These are phyloP conservation scores for Tapirus terrestris DNA, from an alignment of 2,113 vertebrate species.

Conservation along the genomic window DNA sequence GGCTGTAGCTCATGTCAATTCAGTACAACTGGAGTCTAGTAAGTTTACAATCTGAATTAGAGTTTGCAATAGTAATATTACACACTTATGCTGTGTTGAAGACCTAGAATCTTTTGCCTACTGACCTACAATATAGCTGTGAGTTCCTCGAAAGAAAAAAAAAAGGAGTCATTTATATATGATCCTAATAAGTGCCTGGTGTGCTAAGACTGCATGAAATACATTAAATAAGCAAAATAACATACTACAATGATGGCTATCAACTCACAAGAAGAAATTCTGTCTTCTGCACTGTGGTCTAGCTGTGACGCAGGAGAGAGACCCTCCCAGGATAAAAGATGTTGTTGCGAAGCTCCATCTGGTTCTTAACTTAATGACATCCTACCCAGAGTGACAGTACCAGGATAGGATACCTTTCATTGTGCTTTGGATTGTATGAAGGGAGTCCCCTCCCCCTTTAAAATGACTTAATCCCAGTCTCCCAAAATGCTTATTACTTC, in stretches of 20 bases:
- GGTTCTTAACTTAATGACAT: background rate
- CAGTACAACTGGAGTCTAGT: background rate
- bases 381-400: background rate
- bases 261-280: background rate
- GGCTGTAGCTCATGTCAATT: background rate
- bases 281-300: background rate
- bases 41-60: constrained; percentile 20
- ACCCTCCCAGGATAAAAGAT: background rate
- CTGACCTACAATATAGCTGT: background rate
- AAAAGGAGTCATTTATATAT: background rate
- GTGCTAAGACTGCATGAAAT: background rate
- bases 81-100: background rate
- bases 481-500: background rate
- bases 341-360: background rate
- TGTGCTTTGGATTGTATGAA: background rate
- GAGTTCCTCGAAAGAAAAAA: background rate
- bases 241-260: background rate
- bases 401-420: background rate
- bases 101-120: background rate
- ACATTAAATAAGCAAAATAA: constrained; percentile 29
- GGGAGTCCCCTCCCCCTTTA: background rate
- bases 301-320: background rate
- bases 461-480: background rate
- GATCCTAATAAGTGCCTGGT: background rate
- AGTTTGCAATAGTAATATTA: constrained; percentile 42